A percentile compares a stretch with the other conserved stretches of the same genome.
Conservation (phyloP, 1,140 invertebrate genomes). For the Cardiocondyla obscurior region DNA sequence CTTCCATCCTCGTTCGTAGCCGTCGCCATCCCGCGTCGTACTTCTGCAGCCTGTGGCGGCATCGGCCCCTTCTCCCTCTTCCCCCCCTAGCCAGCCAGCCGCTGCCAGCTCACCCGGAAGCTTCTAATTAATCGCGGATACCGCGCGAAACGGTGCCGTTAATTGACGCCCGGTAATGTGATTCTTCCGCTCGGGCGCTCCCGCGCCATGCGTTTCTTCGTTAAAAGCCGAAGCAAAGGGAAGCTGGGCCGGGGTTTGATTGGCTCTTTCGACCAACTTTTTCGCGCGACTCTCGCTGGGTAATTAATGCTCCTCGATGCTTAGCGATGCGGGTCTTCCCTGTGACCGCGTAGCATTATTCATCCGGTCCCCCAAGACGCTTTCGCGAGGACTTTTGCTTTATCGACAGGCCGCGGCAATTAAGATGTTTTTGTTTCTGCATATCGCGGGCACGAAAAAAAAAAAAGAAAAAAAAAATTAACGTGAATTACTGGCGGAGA, state of each 20-base stretch:
- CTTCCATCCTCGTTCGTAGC: not conserved
- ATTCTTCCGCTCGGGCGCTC: slow-evolving; percentile 51
- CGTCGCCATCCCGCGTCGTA: slow-evolving; percentile 12
- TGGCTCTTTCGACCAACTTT: slow-evolving; percentile 42
- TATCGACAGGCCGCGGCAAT: not conserved
- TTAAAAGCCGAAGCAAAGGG: slow-evolving; percentile 32
- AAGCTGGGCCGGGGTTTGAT: slow-evolving; percentile 30
- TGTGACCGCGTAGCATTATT: slow-evolving; percentile 26
- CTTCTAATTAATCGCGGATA: slow-evolving; percentile 63
- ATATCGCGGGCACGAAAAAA: not conserved
- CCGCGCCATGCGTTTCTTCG: slow-evolving; percentile 37
- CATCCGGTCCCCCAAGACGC: slow-evolving; percentile 1
- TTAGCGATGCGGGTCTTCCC: slow-evolving; percentile 20
- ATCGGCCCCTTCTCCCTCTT: no score
- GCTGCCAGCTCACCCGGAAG: slow-evolving; percentile 51
- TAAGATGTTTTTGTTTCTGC: not conserved
- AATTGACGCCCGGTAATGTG: slow-evolving; percentile 57
- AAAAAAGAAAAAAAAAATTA: not conserved
- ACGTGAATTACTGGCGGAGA: no score
- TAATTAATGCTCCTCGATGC: slow-evolving; percentile 34
- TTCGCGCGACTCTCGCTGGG: slow-evolving; percentile 13
- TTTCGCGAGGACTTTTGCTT: slow-evolving; percentile 25
- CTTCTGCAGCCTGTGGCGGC: not conserved
- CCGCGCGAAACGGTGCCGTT: slow-evolving; percentile 43
- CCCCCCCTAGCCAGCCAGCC: not conserved